Conservation (phyloP, 2,888 invertebrate species). For the Diplolepis rosae region DNA sequence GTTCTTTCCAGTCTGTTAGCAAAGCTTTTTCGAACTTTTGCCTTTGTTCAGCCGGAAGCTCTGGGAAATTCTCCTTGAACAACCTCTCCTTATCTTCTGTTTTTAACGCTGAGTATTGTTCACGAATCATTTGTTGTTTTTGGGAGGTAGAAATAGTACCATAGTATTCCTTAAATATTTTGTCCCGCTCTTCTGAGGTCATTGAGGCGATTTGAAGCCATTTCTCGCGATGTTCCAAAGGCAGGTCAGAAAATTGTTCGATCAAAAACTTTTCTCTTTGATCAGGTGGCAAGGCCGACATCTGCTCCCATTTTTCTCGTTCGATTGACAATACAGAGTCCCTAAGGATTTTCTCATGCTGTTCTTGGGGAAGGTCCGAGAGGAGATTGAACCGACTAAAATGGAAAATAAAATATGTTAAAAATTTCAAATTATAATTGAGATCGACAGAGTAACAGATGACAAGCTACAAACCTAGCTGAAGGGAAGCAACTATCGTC, state of each 20-base stretch:
- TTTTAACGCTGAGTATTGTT: conserved; percentile 69
- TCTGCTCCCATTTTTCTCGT: conserved; percentile 70
- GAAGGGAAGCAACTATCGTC: conserved; percentile 75
- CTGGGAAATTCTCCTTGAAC: conserved; percentile 71
- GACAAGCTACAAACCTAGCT: conserved; percentile 47
- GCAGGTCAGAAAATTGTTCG: conserved; percentile 70
- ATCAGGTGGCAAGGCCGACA: conserved; percentile 68
- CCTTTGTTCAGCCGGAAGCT: conserved; percentile 72
- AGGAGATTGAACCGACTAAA: conserved; percentile 62
- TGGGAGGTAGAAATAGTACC: conserved; percentile 66
- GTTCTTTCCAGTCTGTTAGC: conserved; percentile 74
- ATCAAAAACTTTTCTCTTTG: conserved; percentile 67
- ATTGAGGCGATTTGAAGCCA: conserved; percentile 71
- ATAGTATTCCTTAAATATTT: conserved; percentile 67
- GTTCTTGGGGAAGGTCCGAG: conserved; percentile 68
- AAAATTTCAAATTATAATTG: not conserved
- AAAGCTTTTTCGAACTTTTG: conserved; percentile 76
- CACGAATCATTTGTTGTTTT: conserved; percentile 69
- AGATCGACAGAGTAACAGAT: not conserved
- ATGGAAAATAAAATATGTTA: conserved; percentile 13
- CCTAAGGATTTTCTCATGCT: conserved; percentile 68
- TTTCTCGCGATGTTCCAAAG: conserved; percentile 66
- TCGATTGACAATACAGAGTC: conserved; percentile 70
- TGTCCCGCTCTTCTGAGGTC: conserved; percentile 66
- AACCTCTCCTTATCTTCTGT: conserved; percentile 68